phyloP scores from a whole-genome alignment of 1,140 invertebrate genomes.

The Chironomus striatipennis region DNA sequence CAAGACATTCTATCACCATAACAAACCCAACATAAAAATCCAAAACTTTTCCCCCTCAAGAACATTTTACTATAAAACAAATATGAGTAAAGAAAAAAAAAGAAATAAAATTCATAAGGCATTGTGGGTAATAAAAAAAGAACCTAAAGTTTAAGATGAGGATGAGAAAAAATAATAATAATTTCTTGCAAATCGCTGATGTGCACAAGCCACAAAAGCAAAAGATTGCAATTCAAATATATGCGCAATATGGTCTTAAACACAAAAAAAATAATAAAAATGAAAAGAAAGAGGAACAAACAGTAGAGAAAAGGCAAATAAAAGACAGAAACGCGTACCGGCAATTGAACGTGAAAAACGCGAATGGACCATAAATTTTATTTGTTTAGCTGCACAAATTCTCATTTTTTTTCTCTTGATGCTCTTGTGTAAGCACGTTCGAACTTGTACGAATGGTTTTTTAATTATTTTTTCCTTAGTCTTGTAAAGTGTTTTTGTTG shows the following conservation, averaged over 20 bases:
- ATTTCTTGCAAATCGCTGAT: neutral
- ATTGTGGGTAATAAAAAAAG: neutral
- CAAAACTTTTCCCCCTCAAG: no score
- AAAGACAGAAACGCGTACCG: neutral
- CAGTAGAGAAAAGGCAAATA: no score
- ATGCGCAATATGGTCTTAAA: neutral
- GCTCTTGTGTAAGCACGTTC: neutral
- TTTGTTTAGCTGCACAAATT: constrained; percentile 16
- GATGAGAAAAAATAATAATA: neutral
- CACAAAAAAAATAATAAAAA: no score
- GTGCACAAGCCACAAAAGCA: constrained; percentile 15
- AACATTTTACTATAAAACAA: no score
- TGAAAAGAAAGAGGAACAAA: no score
- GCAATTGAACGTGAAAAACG: constrained; percentile 23
- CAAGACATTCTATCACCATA: no score
- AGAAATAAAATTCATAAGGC: constrained; percentile 3
- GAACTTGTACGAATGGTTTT: constrained; percentile 15
- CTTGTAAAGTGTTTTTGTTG: constrained; percentile 3
- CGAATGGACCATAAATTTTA: constrained; percentile 21
- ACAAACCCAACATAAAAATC: no score
- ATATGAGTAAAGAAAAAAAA: no score
- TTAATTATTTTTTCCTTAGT: constrained; percentile 13
- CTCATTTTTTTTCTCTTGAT: neutral
- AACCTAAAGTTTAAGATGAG: neutral
- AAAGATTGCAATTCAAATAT: constrained; percentile 12